phyloP scores from a whole-genome alignment of 2,888 invertebrate genomes.

The Epicampocera succincta region DNA sequence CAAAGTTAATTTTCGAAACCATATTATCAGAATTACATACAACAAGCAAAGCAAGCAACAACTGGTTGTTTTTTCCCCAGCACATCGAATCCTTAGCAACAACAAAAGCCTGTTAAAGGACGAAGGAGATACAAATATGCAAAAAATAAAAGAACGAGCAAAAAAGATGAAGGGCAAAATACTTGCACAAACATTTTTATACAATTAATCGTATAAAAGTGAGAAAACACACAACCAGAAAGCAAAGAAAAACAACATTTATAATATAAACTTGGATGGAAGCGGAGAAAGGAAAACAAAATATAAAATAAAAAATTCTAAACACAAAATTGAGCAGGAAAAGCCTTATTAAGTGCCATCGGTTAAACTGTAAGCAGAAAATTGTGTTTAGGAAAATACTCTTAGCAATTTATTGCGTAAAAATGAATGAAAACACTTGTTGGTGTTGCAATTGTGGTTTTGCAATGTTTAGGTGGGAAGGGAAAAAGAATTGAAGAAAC shows the following conservation, averaged over 20 bases:
- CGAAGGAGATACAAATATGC: constrained; percentile 1
- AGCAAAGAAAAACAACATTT: neutral
- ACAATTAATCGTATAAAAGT: constrained; percentile 33
- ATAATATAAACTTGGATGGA: neutral
- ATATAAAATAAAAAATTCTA: constrained; percentile 7
- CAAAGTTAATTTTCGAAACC: constrained; percentile 66
- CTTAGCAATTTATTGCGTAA: constrained; percentile 39
- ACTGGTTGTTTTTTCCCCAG: constrained; percentile 3
- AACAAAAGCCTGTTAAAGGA: constrained; percentile 6
- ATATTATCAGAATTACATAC: constrained; percentile 53
- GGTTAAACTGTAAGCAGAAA: constrained; percentile 34
- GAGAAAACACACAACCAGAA: neutral
- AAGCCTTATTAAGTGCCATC: constrained; percentile 53
- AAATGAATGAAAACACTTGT: constrained; percentile 30
- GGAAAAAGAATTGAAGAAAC: too few species aligned
- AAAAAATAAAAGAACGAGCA: too few species aligned
- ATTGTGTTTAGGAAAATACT: constrained; percentile 25
- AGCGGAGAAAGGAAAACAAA: neutral
- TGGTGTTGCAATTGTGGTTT: constrained; percentile 45
- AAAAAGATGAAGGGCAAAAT: constrained; percentile 13
- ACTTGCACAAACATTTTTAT: constrained; percentile 29
- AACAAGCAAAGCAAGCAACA: neutral
- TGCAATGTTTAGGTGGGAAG: neutral
- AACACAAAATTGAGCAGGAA: constrained; percentile 35
- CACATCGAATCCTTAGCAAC: constrained; percentile 10